A percentile compares a stretch with the other conserved stretches of the same genome.
phyloP scores from a whole-genome alignment of 2,888 invertebrate genomes.

The Polyploca ridens region DNA sequence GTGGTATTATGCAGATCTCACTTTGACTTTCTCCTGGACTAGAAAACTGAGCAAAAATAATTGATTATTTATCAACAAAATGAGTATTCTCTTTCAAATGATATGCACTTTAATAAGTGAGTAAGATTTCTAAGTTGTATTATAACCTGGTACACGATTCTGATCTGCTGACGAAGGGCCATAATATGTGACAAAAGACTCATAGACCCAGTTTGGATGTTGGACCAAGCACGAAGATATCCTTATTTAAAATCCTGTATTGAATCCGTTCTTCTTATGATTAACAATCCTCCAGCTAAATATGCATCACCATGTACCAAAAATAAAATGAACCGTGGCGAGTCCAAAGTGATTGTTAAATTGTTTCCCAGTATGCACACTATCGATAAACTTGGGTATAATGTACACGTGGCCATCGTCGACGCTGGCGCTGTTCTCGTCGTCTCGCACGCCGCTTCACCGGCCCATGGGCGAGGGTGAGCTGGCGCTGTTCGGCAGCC shows the following conservation, averaged over 20 bases:
- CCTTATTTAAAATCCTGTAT: no score
- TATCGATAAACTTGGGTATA: slow-evolving; percentile 56
- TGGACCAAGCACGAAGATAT: no score
- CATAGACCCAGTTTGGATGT: no score
- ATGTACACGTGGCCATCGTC: slow-evolving; percentile 68
- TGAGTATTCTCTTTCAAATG: background rate
- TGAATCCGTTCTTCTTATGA: no score
- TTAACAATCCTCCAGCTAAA: no score
- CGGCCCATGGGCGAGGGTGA: slow-evolving; percentile 62
- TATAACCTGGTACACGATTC: no score
- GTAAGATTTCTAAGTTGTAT: background rate
- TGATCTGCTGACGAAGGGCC: no score
- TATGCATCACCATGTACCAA: no score
- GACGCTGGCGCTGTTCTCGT: slow-evolving; percentile 58
- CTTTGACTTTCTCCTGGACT: background rate
- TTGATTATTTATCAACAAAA: background rate
- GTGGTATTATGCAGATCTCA: background rate
- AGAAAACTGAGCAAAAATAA: background rate
- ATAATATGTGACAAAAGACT: no score
- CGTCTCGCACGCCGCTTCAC: slow-evolving; percentile 59
- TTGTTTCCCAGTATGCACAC: slow-evolving; percentile 54
- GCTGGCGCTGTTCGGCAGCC: slow-evolving; percentile 56
- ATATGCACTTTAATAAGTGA: background rate
- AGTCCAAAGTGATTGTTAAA: background rate
- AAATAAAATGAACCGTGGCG: background rate